These are phyloP conservation scores for Mirounga angustirostris DNA, from an alignment of 2,113 vertebrate species.

Conservation along the genomic window DNA sequence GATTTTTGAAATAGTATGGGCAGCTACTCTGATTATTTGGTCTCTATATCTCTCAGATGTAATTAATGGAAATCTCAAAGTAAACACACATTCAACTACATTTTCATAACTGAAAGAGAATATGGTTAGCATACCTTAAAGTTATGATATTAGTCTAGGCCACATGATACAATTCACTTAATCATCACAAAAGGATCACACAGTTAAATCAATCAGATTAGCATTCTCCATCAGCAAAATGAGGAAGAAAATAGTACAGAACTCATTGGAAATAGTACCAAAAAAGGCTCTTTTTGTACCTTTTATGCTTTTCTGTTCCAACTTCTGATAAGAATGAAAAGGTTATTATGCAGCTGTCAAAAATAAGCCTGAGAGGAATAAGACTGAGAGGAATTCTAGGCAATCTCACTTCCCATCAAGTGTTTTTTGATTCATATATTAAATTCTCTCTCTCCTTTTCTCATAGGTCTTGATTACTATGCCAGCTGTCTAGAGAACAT, in stretches of 20 bases:
- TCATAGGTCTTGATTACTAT: constrained; percentile 66
- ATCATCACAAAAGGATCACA: constrained; percentile 15
- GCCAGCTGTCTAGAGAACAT: constrained; percentile 38
- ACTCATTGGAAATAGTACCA: background rate
- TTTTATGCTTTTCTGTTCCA: constrained; percentile 52
- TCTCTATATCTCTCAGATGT: background rate
- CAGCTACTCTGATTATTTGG: background rate
- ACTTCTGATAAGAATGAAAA: constrained; percentile 68
- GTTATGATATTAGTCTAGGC: background rate
- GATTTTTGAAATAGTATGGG: background rate
- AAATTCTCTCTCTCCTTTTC: constrained; percentile 55
- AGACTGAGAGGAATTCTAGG: constrained; percentile 1
- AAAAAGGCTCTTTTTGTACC: constrained; percentile 27
- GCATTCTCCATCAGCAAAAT: constrained; percentile 52
- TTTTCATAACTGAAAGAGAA: constrained; percentile 15
- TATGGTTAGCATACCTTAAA: constrained; percentile 44
- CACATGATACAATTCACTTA: constrained; percentile 37
- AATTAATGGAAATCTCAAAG: constrained; percentile 24
- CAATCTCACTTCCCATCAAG: constrained; percentile 47
- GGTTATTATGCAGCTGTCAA: constrained; percentile 37
- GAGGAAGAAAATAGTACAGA: background rate
- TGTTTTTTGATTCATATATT: constrained; percentile 51
- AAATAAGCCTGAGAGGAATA: constrained; percentile 45
- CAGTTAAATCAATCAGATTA: constrained; percentile 34
- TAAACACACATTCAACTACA: background rate